A percentile compares a stretch with the other conserved stretches of the same genome.
phyloP scores from a whole-genome alignment of 2,113 vertebrate genomes.

The Melanerpes aurifrons region DNA sequence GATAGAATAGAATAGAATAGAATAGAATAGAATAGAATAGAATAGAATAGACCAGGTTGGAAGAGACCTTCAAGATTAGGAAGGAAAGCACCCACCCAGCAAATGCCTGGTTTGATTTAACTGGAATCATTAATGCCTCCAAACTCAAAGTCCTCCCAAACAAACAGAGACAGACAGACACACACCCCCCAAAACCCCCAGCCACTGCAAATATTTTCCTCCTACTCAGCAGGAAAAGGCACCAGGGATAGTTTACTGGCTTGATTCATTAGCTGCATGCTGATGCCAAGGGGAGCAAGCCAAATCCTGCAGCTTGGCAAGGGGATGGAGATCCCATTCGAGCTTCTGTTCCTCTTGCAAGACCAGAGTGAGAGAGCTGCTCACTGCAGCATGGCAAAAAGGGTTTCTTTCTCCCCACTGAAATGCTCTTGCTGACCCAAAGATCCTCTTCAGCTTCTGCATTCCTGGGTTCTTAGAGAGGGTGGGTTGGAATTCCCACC shows the following conservation, averaged over 20 bases:
- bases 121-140: neutral
- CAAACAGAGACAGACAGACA: neutral
- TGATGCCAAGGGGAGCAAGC: neutral
- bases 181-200: neutral
- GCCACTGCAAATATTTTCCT: slow-evolving; percentile 6
- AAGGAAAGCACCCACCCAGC: neutral
- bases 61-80: neutral
- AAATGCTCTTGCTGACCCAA: neutral
- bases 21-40: too few relatives aligned
- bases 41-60: too few relatives aligned
- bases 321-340: neutral
- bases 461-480: neutral
- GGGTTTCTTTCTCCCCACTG: neutral
- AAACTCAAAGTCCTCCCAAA: neutral
- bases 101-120: neutral
- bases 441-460: neutral
- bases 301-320: slow-evolving; percentile 25
- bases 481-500: too few relatives aligned
- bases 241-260: slow-evolving; percentile 1
- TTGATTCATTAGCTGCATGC: neutral
- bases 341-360: neutral
- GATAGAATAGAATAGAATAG: too few relatives aligned
- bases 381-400: neutral
- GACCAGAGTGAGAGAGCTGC: neutral
- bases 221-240: slow-evolving; percentile 19